A percentile compares a stretch with the other conserved stretches of the same genome.
Conservation (phyloP, 2,888 invertebrate genomes). For the Cephus pulcher region DNA sequence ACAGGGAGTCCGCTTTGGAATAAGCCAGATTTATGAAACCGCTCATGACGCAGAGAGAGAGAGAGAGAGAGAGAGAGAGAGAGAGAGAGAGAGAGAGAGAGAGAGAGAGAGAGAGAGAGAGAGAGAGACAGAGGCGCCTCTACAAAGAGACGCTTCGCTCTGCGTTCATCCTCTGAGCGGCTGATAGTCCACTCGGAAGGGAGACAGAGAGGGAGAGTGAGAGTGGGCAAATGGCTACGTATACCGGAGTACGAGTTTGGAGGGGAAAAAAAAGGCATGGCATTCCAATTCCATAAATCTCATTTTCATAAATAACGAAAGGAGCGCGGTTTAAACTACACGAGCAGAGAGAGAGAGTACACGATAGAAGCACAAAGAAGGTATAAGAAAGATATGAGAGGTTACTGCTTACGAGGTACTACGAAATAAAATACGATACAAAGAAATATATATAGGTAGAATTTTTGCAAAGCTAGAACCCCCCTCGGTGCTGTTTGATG, state of each 20-base stretch:
- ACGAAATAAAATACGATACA: no score
- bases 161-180: not conserved
- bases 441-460: no score
- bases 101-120: not conserved
- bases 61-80: not conserved
- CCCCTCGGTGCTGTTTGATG: no score
- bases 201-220: not conserved
- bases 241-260: no score
- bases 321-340: no score
- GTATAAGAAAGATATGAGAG: no score
- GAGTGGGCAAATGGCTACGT: not conserved
- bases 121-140: not conserved
- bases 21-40: conserved; percentile 6
- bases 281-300: not conserved
- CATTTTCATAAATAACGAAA: conserved; percentile 2
- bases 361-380: no score
- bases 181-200: not conserved
- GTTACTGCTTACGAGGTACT: no score
- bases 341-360: no score
- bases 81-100: not conserved
- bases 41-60: not conserved
- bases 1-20: not conserved
- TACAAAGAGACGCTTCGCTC: not conserved
- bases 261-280: no score
- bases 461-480: no score